phyloP scores from a whole-genome alignment of 2,888 invertebrate species.

The Hartigia nigra region DNA sequence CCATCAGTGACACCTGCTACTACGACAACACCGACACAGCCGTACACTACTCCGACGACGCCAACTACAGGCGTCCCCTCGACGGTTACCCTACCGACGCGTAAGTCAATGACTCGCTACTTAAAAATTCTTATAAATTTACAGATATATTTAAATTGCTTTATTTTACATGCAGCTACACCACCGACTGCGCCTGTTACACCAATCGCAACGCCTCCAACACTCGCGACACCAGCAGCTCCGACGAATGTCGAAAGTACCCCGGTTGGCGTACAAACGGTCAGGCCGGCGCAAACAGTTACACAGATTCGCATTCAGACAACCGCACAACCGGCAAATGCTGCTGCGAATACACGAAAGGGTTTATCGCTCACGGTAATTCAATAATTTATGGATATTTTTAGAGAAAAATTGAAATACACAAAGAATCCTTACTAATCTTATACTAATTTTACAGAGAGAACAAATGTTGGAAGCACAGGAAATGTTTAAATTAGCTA shows the following conservation, averaged over 20 bases:
- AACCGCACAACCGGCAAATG: constrained; percentile 61
- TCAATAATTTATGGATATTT: constrained; percentile 16
- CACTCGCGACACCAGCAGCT: constrained; percentile 51
- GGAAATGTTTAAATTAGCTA: constrained; percentile 96
- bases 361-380: constrained; percentile 78
- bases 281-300: constrained; percentile 65
- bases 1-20: constrained; percentile 66
- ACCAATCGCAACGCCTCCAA: constrained; percentile 47
- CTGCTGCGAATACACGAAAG: constrained; percentile 69
- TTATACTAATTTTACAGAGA: constrained; percentile 71
- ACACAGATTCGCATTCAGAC: constrained; percentile 70
- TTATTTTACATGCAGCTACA: constrained; percentile 37
- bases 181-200: constrained; percentile 54
- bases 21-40: constrained; percentile 31
- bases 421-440: constrained; percentile 2
- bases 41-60: constrained; percentile 55
- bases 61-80: constrained; percentile 48
- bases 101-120: background rate
- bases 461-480: constrained; percentile 97
- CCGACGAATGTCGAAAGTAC: constrained; percentile 54
- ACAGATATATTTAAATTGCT: background rate
- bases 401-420: background rate
- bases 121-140: constrained; percentile 5
- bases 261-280: constrained; percentile 60
- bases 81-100: constrained; percentile 27